Base-by-base conservation (phyloP, 2,797 vertebrate genomes). In the Sorex maritimensis region DNA sequence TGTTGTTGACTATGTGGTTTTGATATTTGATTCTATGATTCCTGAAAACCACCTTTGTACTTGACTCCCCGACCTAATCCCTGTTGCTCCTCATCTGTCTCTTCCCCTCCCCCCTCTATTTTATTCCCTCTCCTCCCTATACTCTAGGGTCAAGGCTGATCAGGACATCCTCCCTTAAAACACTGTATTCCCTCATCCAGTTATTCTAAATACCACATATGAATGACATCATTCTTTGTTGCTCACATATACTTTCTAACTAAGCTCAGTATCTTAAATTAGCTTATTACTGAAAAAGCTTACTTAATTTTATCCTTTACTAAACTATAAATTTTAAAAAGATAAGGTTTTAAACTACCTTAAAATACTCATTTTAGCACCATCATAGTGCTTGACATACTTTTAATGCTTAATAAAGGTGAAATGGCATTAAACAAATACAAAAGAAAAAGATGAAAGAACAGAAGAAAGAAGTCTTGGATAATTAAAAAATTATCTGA, bases 281-380 rank as follows among this genome's bases (percentile, higher is more conserved):
- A 11, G 77, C 94, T 24, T 41, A 69, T 69, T 46, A 90, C 49
- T 93, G 86, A 95, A 63, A 24, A 63, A 63, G 86, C 63, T 96
- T 73, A 61, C 23, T 85, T 93, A 79, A 24, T 84, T 92, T 52
- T 80, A 90, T 85, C n/a, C 38, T 91, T 81, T 1, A 74, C 15
- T 88, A 7, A 81, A 75, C 44, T 84, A 55, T 84, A 72, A 91
- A 72, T 26, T 81, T 41, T 86, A 55, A 46, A 73, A 92, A 24
- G 61, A 81, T 1, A 58, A 7, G 55, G 15, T 69, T 67, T 92
- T 94, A 86, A 65, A 83, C 11, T 89, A 13, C 92, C 61, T 95
- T 83, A 90, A 71, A 61, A 92, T 38, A 95, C 9, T 82, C n/a
- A 68, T 84, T 23, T 85, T 89, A 89, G 49, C 30, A 91, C 6